Conservation (phyloP, 2,888 invertebrate species). For the Lamellibrachia columna region DNA sequence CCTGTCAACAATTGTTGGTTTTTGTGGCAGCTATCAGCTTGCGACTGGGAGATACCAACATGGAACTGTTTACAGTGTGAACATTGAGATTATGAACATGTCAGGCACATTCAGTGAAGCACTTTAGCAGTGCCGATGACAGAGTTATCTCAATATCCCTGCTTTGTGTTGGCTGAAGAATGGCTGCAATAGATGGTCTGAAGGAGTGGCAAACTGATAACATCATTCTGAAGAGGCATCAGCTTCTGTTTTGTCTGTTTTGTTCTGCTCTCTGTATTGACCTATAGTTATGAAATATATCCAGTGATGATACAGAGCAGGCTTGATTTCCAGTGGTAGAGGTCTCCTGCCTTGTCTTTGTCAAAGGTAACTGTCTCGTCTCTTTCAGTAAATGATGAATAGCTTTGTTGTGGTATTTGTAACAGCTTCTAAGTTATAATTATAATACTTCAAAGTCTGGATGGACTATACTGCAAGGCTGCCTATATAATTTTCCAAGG, state of each 20-base stretch:
- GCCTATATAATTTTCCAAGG: not conserved
- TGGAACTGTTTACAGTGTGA: not conserved
- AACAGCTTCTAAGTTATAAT: not conserved
- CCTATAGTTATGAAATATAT: conserved; percentile 1
- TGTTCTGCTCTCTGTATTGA: not conserved
- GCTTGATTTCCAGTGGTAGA: not conserved
- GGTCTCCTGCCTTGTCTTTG: not conserved
- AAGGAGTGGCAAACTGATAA: not conserved
- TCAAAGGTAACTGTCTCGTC: not conserved
- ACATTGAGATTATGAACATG: not conserved
- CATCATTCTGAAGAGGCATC: not conserved
- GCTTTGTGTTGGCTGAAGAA: not conserved
- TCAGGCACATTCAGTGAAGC: not conserved
- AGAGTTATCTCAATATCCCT: not conserved
- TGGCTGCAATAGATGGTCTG: not conserved
- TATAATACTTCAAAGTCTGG: not conserved
- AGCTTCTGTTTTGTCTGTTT: not conserved
- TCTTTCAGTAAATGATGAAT: not conserved
- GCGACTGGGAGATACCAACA: not conserved
- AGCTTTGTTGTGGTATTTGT: conserved; percentile 2
- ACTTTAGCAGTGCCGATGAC: not conserved
- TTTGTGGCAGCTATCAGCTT: not conserved
- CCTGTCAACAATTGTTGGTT: not conserved
- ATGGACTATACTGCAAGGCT: not conserved
- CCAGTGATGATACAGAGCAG: not conserved